These are phyloP conservation scores for Philopotamus ludificatus DNA, from an alignment of 1,140 invertebrate genomes.

Conservation along the genomic window DNA sequence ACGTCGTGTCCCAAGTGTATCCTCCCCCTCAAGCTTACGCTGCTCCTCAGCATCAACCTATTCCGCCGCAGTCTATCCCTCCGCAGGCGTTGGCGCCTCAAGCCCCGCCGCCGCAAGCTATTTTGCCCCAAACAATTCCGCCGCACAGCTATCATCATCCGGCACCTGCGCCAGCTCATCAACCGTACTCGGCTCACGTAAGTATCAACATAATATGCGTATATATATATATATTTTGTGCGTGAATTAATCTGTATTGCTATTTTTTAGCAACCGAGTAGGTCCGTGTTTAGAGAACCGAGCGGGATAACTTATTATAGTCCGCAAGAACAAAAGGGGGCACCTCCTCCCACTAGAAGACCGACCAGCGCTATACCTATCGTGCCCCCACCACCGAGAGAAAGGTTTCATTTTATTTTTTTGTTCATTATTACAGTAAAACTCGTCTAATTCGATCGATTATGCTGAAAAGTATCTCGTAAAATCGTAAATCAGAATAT, in stretches of 20 bases:
- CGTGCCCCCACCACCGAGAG: slow-evolving; percentile 46
- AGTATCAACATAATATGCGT: no score
- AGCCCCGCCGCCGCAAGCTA: slow-evolving; percentile 10
- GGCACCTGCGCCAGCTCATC: slow-evolving; percentile 7
- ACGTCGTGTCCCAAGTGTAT: slow-evolving; percentile 29
- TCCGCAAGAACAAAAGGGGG: slow-evolving; percentile 37
- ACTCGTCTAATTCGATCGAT: no score
- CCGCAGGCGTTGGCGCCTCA: slow-evolving; percentile 25
- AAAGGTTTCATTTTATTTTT: slow-evolving; percentile 22
- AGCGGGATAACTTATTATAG: slow-evolving; percentile 38
- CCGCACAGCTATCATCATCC: slow-evolving; percentile 33
- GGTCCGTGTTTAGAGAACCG: slow-evolving; percentile 34
- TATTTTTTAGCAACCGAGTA: no score
- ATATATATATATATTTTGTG: no score
- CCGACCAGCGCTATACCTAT: slow-evolving; percentile 53
- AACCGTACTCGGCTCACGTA: slow-evolving; percentile 12
- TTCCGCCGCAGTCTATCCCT: slow-evolving; percentile 18
- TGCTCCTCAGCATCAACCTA: slow-evolving; percentile 7
- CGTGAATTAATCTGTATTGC: no score
- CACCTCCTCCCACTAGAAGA: slow-evolving; percentile 41
- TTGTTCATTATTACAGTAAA: no score
- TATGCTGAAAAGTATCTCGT: no score
- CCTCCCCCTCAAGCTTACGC: slow-evolving; percentile 23
- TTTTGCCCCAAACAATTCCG: slow-evolving; percentile 43
- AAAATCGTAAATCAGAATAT: not conserved